A percentile compares a stretch with the other conserved stretches of the same genome.
Conservation (phyloP, 2,888 invertebrate species). For the Arrhopalites spinosus region DNA sequence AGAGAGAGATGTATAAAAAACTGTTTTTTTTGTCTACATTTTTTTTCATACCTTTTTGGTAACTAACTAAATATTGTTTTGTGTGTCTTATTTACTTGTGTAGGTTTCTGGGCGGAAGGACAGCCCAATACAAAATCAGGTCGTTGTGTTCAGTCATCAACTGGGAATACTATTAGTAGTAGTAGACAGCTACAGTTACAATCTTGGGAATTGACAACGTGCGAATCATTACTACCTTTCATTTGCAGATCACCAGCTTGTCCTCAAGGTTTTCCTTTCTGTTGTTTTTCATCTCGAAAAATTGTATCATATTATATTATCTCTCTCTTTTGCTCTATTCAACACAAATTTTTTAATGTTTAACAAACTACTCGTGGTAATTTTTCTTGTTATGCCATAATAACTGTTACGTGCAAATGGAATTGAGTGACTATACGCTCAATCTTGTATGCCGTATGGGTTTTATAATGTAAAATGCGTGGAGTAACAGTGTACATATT, state of each 20-base stretch:
- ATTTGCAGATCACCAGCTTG: constrained; percentile 91
- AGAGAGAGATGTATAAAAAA: too few species aligned
- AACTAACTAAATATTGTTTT: not conserved
- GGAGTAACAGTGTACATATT: not conserved
- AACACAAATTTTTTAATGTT: constrained; percentile 43
- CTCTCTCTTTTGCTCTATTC: not conserved
- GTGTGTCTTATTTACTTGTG: not conserved
- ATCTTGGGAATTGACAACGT: constrained; percentile 93
- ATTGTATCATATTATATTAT: not conserved
- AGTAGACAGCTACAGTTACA: constrained; percentile 66
- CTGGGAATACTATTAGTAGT: constrained; percentile 58
- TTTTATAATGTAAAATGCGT: too few species aligned
- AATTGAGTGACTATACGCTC: too few species aligned
- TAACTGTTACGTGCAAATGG: constrained; percentile 17
- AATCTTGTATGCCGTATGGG: too few species aligned
- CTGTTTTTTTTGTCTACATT: too few species aligned
- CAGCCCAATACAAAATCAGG: constrained; percentile 87
- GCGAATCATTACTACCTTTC: constrained; percentile 91
- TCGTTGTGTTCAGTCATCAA: constrained; percentile 73
- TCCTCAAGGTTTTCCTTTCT: constrained; percentile 68
- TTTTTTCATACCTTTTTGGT: not conserved
- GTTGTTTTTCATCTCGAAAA: not conserved
- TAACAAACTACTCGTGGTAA: not conserved
- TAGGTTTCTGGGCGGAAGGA: constrained; percentile 85
- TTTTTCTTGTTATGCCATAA: constrained; percentile 1